phyloP scores from a whole-genome alignment of 2,113 vertebrate species.

The Rhinoderma darwinii region DNA sequence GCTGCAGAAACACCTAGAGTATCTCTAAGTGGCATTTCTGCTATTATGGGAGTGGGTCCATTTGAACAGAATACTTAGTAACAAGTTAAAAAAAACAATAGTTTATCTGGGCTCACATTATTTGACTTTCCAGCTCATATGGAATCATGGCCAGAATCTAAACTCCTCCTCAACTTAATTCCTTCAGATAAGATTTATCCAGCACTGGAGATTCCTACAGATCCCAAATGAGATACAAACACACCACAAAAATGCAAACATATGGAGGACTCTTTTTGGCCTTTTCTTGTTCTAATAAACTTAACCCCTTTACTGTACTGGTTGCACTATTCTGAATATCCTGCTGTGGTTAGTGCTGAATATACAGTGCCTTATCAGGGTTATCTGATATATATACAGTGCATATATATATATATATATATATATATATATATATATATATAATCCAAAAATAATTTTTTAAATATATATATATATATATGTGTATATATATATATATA shows the following conservation, averaged over 20 bases:
- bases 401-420: too few species aligned
- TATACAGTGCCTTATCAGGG: background rate
- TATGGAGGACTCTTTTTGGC: slow-evolving; percentile 6
- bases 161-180: background rate
- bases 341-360: background rate
- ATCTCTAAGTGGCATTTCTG: background rate
- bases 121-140: background rate
- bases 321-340: background rate
- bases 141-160: slow-evolving; percentile 29
- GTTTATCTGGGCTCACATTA: background rate
- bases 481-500: too few species aligned
- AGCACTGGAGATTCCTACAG: slow-evolving; percentile 43
- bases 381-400: too few species aligned
- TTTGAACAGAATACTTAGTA: background rate
- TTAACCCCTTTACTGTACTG: slow-evolving; percentile 1
- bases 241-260: slow-evolving; percentile 52
- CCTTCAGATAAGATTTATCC: slow-evolving; percentile 14
- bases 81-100: too few species aligned
- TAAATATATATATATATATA: too few species aligned
- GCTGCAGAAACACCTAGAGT: background rate
- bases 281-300: slow-evolving; percentile 13
- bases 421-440: too few species aligned
- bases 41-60: background rate
- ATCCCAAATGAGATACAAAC: slow-evolving; percentile 50
- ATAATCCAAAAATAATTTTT: too few species aligned